A percentile compares a stretch with the other conserved stretches of the same genome.
Evolutionary conservation across 2,113 vertebrate species (phyloP).

Genomic region (Cyprinodon variegatus): DNA sequence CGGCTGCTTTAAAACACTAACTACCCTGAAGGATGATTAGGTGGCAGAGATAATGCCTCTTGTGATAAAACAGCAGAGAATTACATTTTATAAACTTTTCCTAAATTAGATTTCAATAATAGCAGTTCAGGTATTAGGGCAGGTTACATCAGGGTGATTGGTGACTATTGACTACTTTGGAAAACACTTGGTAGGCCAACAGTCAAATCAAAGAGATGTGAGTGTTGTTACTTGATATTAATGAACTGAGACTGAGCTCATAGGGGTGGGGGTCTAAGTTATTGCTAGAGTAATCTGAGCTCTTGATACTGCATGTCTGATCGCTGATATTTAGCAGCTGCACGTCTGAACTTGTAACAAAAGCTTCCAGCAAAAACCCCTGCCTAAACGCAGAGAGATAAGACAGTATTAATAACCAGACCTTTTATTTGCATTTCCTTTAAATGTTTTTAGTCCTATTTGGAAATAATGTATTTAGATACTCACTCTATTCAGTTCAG

Average conservation of each 20-base stretch:
- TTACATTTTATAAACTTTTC: not conserved
- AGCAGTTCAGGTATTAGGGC: not conserved
- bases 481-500: not conserved
- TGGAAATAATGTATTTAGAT: conserved; percentile 1
- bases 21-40: conserved; percentile 29
- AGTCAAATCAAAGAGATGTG: conserved; percentile 24
- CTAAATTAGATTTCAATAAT: not conserved
- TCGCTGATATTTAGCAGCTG: conserved; percentile 73
- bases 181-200: conserved; percentile 37
- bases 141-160: conserved; percentile 6
- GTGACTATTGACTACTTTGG: conserved; percentile 27
- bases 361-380: conserved; percentile 50
- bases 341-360: conserved; percentile 64
- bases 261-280: conserved; percentile 33
- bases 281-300: conserved; percentile 60
- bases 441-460: not conserved
- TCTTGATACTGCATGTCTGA: conserved; percentile 62
- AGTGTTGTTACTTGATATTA: conserved; percentile 68
- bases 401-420: conserved; percentile 11
- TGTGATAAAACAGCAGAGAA: not conserved
- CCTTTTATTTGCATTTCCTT: conserved; percentile 8
- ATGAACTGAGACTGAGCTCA: conserved; percentile 62
- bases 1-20: conserved; percentile 61
- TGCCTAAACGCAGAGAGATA: conserved; percentile 39
- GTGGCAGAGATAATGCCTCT: conserved; percentile 6